Percentiles rank a stretch among this genome's conserved stretches.
Conservation (phyloP, 2,797 vertebrate species). For the Galago senegalensis region DNA sequence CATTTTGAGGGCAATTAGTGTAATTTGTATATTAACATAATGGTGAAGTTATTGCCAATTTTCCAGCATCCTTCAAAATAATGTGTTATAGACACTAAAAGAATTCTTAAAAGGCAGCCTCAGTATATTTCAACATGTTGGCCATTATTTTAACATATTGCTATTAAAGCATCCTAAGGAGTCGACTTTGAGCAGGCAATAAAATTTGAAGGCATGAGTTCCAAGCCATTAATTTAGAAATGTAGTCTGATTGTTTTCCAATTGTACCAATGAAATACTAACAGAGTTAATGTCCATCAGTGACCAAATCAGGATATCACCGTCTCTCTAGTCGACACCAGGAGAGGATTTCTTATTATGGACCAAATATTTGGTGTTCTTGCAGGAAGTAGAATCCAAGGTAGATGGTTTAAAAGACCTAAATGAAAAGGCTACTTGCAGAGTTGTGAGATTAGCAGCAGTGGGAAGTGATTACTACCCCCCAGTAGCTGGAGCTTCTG, state of each 20-base stretch:
- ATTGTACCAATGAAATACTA: neutral
- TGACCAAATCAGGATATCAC: neutral
- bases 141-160: neutral
- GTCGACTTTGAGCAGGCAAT: neutral
- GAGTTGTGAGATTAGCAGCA: neutral
- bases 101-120: slow-evolving; percentile 13
- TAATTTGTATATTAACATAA: neutral
- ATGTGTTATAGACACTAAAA: neutral
- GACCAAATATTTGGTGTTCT: neutral
- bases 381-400: neutral
- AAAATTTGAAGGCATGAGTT: neutral
- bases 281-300: neutral
- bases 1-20: neutral
- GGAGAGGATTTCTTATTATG: neutral
- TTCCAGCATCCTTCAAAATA: slow-evolving; percentile 28
- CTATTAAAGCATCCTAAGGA: neutral
- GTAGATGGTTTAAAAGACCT: neutral
- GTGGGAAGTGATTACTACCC: neutral
- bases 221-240: neutral
- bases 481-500: neutral
- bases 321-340: neutral
- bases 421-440: neutral
- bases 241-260: neutral
- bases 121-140: neutral
- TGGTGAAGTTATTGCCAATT: neutral